Evolutionary conservation across 2,888 invertebrate species (phyloP).

Genomic region (Oscheius sp.): DNA sequence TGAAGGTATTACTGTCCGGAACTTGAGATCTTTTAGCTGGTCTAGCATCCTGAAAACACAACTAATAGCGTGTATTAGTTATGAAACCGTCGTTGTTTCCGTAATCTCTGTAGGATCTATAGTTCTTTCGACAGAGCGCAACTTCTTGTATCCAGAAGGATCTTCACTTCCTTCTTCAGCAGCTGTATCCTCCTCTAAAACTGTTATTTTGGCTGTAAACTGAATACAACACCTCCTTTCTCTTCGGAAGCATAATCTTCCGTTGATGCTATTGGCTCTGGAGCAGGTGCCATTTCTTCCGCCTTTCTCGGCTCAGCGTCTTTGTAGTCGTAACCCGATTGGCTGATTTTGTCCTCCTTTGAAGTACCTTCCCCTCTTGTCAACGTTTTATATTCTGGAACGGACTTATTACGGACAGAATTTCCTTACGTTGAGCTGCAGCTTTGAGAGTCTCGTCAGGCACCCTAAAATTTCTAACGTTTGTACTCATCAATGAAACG

Average conservation of each 20-base stretch:
- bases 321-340: constrained; percentile 12
- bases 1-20: constrained; percentile 4
- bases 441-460: background rate
- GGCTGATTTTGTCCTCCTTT: background rate
- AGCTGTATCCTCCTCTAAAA: background rate
- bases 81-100: background rate
- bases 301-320: background rate
- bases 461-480: background rate
- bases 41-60: no score
- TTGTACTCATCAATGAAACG: background rate
- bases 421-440: no score
- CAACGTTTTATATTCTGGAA: constrained; percentile 20
- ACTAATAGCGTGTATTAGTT: background rate
- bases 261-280: background rate
- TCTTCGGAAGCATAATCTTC: constrained; percentile 21
- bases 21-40: constrained; percentile 21
- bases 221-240: background rate
- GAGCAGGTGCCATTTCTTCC: background rate
- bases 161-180: background rate
- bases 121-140: constrained; percentile 1
- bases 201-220: background rate
- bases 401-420: no score
- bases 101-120: background rate
- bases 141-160: constrained; percentile 10
- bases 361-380: constrained; percentile 25